phyloP scores from a whole-genome alignment of 2,797 vertebrate species.

The Onychomys torridus region DNA sequence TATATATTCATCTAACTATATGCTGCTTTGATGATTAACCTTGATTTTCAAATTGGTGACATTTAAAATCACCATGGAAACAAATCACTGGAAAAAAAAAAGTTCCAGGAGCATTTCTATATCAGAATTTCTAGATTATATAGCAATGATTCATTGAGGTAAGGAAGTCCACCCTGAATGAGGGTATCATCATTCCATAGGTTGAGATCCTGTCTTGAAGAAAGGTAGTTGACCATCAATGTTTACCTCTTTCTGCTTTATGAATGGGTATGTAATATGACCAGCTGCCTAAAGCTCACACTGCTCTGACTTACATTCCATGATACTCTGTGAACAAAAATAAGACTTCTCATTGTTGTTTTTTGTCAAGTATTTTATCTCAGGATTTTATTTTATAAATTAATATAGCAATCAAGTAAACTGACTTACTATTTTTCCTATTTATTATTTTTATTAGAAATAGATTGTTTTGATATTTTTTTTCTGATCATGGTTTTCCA shows the following conservation, averaged over 20 bases:
- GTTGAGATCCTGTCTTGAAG: background rate
- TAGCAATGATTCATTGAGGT: background rate
- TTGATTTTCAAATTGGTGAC: background rate
- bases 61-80: background rate
- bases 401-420: background rate
- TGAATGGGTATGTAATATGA: background rate
- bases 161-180: no score
- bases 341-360: no score
- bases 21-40: background rate
- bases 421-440: background rate
- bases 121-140: background rate
- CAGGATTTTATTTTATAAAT: background rate
- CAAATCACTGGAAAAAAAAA: background rate
- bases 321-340: background rate
- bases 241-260: background rate
- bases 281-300: background rate
- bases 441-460: background rate
- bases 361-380: background rate
- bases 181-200: background rate
- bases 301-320: background rate
- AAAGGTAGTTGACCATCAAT: background rate
- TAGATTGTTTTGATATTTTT: background rate
- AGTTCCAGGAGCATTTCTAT: background rate
- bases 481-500: background rate
- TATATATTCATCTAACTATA: background rate